Evolutionary conservation across 2,797 vertebrate species (phyloP), one percentile per base, ranked within the genome.

Genomic region (Falco novaeseelandiae): DNA sequence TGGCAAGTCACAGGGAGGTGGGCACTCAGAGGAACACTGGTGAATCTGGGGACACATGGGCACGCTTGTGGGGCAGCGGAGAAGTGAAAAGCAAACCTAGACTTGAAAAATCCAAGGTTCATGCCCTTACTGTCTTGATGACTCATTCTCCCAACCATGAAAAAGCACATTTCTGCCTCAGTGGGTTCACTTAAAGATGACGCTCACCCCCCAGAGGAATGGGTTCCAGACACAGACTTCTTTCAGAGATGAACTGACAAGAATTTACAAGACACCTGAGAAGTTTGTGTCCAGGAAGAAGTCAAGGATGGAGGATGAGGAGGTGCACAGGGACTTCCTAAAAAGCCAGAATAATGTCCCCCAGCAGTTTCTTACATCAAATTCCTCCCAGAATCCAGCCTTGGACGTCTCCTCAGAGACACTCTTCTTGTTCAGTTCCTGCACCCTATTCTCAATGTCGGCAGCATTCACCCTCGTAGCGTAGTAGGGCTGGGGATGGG

Each of bases 301-400:
- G 62, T 18, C 3, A 1, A 65, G 59, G 42, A 69, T 29, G 5
- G 34, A 66, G 40, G 81, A 71, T 12, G 36, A 70, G 14, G 27
- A 14, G 7, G 42, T 55, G 19, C 62, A 59, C 59, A 49, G 16
- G 29, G 32, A 72, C 49, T 80, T 44, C 54, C 52, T 32, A 15
- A 71, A 89, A 87, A 66, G 38, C 14, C 42, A 76, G 36, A 87
- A 79, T 52, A 83, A 91, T n/a, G 14, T 17, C 26, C 20, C 59
- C 12, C 27, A 51, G 12, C 67, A 32, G 8, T 61, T 44, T 90
- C 98, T 98, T 92, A 99, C 99, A 36, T 99, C 99, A 97, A 99
- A 99, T 97, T 99, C 99, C 93, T 99, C 99, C 99, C 99, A 99
- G 98, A 99, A 99, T 80, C 99, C 99, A 0, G 99, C 99, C 95